phyloP scores from a whole-genome alignment of 2,797 vertebrate species.

The Danionella dracula region DNA sequence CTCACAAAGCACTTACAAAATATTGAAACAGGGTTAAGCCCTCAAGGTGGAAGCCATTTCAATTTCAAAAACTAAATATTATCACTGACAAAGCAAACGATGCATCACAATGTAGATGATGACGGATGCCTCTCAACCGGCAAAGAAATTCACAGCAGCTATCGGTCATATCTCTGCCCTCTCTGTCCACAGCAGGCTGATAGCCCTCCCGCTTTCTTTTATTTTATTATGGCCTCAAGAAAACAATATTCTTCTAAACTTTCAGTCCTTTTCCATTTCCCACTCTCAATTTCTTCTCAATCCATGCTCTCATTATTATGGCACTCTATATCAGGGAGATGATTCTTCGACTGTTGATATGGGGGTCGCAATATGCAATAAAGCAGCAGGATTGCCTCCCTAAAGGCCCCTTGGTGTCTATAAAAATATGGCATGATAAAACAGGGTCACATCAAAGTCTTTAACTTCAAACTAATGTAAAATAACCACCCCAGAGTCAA shows the following conservation, averaged over 20 bases:
- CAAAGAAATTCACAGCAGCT: conserved; percentile 7
- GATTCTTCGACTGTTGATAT: conserved; percentile 55
- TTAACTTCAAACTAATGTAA: conserved; percentile 57
- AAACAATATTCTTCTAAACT: conserved; percentile 31
- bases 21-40: conserved; percentile 56
- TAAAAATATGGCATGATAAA: conserved; percentile 57
- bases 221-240: conserved; percentile 23
- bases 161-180: conserved; percentile 22
- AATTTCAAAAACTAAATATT: conserved; percentile 78
- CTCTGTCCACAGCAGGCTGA: neutral
- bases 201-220: neutral
- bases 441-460: conserved; percentile 64
- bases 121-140: conserved; percentile 43
- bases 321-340: conserved; percentile 54
- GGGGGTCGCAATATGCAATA: conserved; percentile 58
- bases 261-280: neutral
- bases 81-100: conserved; percentile 68
- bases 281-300: conserved; percentile 6
- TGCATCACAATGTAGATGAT: conserved; percentile 64
- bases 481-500: conserved; percentile 42
- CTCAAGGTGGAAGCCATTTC: conserved; percentile 69
- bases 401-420: conserved; percentile 59
- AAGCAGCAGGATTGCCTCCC: conserved; percentile 59
- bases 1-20: conserved; percentile 42
- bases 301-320: conserved; percentile 57